Conservation (phyloP, 1,140 invertebrate genomes). For the Metaphire vulgaris region DNA sequence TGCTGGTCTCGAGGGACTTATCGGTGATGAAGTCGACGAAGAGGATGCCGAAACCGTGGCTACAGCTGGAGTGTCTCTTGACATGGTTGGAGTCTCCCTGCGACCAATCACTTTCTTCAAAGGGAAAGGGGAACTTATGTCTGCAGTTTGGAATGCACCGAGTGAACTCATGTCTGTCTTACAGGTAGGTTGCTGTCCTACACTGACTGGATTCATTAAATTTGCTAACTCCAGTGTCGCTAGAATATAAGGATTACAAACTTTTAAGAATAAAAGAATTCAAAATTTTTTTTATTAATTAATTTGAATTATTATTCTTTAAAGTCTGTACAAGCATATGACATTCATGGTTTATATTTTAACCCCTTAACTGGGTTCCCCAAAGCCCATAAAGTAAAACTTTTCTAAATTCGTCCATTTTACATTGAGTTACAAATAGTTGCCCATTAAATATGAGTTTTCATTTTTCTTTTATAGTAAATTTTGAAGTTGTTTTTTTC, state of each 20-base stretch:
- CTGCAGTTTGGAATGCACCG: constrained; percentile 68
- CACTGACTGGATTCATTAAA: no score
- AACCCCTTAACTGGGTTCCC: no score
- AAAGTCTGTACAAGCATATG: no score
- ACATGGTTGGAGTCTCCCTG: constrained; percentile 68
- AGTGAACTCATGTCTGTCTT: constrained; percentile 72
- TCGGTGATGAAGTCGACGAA: constrained; percentile 45
- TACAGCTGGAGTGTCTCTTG: constrained; percentile 77
- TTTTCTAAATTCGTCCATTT: no score
- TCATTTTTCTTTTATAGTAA: no score
- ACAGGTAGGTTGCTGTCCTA: constrained; percentile 60
- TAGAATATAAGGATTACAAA: no score
- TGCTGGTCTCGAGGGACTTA: constrained; percentile 63
- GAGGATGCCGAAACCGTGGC: constrained; percentile 48
- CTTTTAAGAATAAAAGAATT: not conserved
- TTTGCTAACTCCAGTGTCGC: no score
- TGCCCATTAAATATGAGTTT: no score
- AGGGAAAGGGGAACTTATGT: constrained; percentile 77
- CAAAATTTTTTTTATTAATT: not conserved
- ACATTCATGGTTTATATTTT: no score
- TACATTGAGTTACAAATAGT: no score
- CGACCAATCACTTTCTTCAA: constrained; percentile 77
- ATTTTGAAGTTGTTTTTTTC: no score
- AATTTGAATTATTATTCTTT: not conserved
- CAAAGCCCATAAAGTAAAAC: no score